These are phyloP conservation scores for Chamaedrilus cognettii DNA, from an alignment of 2,888 invertebrate species.

Conservation along the genomic window DNA sequence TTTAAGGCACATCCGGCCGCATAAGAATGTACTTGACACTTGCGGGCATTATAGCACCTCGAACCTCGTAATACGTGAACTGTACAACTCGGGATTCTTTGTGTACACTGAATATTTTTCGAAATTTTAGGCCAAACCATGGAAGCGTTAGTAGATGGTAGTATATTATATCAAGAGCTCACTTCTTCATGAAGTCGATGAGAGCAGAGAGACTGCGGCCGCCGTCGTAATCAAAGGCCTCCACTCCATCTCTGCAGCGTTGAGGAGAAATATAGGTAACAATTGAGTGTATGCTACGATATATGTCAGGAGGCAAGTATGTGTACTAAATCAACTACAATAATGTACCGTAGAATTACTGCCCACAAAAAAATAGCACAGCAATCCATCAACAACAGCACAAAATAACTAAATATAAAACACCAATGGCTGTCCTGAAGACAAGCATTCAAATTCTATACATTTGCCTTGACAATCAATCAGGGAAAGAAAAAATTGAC, in stretches of 20 bases:
- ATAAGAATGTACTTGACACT: background rate
- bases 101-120: too few relatives aligned
- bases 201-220: conserved; percentile 75
- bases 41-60: too few relatives aligned
- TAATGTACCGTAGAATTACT: too few relatives aligned
- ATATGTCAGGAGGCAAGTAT: too few relatives aligned
- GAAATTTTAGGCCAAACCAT: background rate
- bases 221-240: conserved; percentile 76
- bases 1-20: background rate
- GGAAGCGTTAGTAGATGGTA: background rate
- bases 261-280: background rate
- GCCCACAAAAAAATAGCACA: too few relatives aligned
- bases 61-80: too few relatives aligned
- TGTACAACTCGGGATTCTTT: background rate
- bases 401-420: too few relatives aligned
- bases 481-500: background rate
- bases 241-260: conserved; percentile 68
- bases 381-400: too few relatives aligned
- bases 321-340: too few relatives aligned
- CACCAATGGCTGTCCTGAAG: too few relatives aligned
- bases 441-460: too few relatives aligned
- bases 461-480: too few relatives aligned
- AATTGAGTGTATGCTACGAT: background rate
- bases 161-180: background rate
- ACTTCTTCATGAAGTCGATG: conserved; percentile 73